A percentile compares a stretch with the other conserved stretches of the same genome.
These are phyloP conservation scores for Mugil cephalus DNA, from an alignment of 2,113 vertebrate species.

Conservation along the genomic window DNA sequence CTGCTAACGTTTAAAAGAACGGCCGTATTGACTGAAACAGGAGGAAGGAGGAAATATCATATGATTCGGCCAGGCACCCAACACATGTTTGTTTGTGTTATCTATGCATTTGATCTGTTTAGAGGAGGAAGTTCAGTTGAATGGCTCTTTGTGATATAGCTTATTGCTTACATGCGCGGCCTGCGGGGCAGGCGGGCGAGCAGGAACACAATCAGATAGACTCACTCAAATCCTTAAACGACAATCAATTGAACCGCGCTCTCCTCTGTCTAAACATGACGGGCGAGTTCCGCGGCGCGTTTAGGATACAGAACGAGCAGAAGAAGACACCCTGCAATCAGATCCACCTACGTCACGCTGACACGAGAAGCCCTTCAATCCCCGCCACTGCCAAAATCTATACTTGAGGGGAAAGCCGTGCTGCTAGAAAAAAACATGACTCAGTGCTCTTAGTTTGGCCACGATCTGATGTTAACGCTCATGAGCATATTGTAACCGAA, in stretches of 20 bases:
- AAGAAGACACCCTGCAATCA: constrained; percentile 15
- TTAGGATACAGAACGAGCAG: constrained; percentile 20
- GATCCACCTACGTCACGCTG: constrained; percentile 12
- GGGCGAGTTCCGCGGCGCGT: constrained; percentile 20
- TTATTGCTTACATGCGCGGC: constrained; percentile 47
- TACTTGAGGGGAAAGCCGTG: constrained; percentile 19
- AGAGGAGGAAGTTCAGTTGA: constrained; percentile 53
- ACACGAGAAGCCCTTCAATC: background rate
- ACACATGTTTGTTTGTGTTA: constrained; percentile 61
- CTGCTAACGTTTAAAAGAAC: constrained; percentile 24
- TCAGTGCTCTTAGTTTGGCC: constrained; percentile 35
- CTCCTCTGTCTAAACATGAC: constrained; percentile 28
- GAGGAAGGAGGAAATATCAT: constrained; percentile 64
- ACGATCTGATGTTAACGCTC: constrained; percentile 51
- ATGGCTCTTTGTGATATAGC: constrained; percentile 71
- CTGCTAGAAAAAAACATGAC: constrained; percentile 51
- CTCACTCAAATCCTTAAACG: constrained; percentile 28
- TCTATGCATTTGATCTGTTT: constrained; percentile 72
- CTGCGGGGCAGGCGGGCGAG: constrained; percentile 58
- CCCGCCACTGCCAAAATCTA: constrained; percentile 35
- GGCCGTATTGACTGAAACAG: constrained; percentile 38
- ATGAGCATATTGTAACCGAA: constrained; percentile 58
- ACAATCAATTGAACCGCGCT: constrained; percentile 31
- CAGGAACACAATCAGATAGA: constrained; percentile 54
- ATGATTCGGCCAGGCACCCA: constrained; percentile 40